phyloP scores from a whole-genome alignment of 2,113 vertebrate genomes.

The Heterocephalus glaber region DNA sequence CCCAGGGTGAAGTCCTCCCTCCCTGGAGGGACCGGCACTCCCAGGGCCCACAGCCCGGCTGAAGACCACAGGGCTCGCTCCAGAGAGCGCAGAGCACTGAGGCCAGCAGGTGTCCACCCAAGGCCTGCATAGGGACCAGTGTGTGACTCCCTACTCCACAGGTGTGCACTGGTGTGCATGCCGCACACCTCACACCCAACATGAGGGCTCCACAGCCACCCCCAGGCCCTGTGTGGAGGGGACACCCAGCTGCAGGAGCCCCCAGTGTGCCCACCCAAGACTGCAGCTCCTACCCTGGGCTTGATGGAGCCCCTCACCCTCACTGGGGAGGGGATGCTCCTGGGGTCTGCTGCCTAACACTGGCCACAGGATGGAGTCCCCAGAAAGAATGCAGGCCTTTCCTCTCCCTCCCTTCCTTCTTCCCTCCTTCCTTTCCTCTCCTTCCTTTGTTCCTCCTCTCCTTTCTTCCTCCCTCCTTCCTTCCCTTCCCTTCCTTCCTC shows the following conservation, averaged over 20 bases:
- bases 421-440: neutral
- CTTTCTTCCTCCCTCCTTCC: neutral
- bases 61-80: neutral
- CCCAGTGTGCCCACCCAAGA: neutral
- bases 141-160: neutral
- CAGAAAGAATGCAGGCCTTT: neutral
- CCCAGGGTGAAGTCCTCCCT: neutral
- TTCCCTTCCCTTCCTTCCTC: neutral
- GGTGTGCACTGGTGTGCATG: neutral
- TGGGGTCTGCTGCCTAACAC: neutral
- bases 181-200: neutral
- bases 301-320: neutral
- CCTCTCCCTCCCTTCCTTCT: neutral
- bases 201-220: neutral
- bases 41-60: neutral
- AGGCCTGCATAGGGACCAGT: neutral
- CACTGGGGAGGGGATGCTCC: neutral
- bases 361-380: neutral
- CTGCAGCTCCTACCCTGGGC: neutral
- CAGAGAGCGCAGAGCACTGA: neutral
- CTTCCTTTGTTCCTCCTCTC: neutral
- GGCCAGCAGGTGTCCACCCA: neutral
- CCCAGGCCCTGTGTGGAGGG: neutral
- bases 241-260: neutral
- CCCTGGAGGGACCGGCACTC: neutral